Evolutionary conservation across 2,797 vertebrate genomes (phyloP).

Genomic region (Micrastur ruficollis): DNA sequence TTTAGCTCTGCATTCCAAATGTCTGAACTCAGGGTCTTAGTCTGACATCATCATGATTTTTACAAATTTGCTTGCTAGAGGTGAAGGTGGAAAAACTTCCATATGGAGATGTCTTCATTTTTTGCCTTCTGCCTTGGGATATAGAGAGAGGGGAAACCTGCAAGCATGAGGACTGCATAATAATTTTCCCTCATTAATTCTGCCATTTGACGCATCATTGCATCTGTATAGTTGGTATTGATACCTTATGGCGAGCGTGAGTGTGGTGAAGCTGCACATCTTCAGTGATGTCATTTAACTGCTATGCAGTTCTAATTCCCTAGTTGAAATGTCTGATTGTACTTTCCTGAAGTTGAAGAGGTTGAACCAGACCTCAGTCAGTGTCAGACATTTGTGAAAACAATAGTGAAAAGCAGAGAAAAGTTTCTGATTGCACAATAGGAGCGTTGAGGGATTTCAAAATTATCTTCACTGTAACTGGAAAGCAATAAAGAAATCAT

Average conservation of each 20-base stretch:
- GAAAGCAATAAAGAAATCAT: conserved; percentile 24
- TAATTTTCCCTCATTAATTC: neutral
- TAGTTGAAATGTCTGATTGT: neutral
- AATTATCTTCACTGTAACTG: neutral
- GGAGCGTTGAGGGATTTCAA: neutral
- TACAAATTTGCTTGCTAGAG: neutral
- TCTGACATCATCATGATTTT: neutral
- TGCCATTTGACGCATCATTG: neutral
- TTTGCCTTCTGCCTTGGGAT: neutral
- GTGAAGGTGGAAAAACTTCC: neutral
- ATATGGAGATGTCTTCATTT: neutral
- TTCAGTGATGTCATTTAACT: neutral
- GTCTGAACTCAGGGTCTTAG: neutral
- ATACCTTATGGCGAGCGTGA: neutral
- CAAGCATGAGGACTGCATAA: neutral
- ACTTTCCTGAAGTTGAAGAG: neutral
- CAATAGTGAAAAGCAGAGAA: neutral
- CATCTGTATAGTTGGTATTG: neutral
- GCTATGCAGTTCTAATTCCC: neutral
- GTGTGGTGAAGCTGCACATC: neutral
- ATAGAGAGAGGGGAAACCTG: neutral
- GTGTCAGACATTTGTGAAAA: neutral
- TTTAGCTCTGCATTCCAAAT: neutral
- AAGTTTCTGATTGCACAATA: conserved; percentile 17
- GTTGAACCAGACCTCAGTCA: neutral